A percentile compares a stretch with the other conserved stretches of the same genome.
Conservation (phyloP, 2,113 vertebrate species). For the Rhinichthys klamathensis region DNA sequence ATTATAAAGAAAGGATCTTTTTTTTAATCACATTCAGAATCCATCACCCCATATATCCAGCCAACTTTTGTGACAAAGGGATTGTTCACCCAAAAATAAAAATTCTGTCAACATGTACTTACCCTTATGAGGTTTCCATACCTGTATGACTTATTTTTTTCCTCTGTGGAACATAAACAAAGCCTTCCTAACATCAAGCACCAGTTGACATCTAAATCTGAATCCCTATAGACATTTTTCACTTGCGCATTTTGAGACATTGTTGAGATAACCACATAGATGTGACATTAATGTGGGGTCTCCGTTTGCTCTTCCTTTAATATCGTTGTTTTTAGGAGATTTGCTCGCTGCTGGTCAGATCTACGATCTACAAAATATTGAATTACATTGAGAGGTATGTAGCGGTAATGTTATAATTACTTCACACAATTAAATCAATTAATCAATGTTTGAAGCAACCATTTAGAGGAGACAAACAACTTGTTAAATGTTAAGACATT, state of each 20-base stretch:
- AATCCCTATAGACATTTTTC: neutral
- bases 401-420: neutral
- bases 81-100: neutral
- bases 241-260: neutral
- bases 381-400: neutral
- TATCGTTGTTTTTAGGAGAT: neutral
- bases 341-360: neutral
- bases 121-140: neutral
- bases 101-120: neutral
- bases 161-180: neutral
- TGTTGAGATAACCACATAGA: neutral
- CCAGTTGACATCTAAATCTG: neutral
- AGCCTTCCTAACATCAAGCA: neutral
- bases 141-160: neutral
- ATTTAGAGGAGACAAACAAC: neutral
- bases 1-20: neutral
- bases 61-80: neutral
- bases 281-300: neutral
- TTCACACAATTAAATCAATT: neutral
- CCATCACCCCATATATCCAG: neutral
- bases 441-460: neutral
- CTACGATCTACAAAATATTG: neutral
- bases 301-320: neutral
- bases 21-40: too few relatives aligned
- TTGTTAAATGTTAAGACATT: neutral